Conservation (phyloP, 2,888 invertebrate genomes). For the Escarpia spicata region DNA sequence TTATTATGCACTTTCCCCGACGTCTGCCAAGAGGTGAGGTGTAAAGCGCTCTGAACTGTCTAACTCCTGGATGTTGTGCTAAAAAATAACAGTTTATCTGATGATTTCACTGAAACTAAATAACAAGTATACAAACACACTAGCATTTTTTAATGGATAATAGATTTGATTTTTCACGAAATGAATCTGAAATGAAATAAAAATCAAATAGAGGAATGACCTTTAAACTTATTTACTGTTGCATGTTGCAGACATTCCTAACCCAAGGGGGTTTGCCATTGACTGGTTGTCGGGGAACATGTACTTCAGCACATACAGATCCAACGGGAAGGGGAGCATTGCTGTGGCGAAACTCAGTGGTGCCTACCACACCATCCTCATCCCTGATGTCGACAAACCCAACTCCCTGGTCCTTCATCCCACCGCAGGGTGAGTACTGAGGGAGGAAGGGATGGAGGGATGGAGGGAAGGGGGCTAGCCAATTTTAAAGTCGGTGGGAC, state of each 20-base stretch:
- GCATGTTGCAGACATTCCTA: conserved; percentile 49
- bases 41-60: too few relatives aligned
- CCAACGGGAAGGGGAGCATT: conserved; percentile 69
- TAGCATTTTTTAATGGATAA: too few relatives aligned
- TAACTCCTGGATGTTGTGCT: too few relatives aligned
- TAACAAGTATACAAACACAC: too few relatives aligned
- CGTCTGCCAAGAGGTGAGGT: too few relatives aligned
- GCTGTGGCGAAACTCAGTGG: conserved; percentile 78
- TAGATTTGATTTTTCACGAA: too few relatives aligned
- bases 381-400: conserved; percentile 44
- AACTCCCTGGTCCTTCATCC: conserved; percentile 79
- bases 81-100: too few relatives aligned
- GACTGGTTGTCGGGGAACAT: conserved; percentile 84
- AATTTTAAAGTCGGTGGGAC: too few relatives aligned
- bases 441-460: background rate
- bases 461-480: background rate
- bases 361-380: conserved; percentile 73
- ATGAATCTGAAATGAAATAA: too few relatives aligned
- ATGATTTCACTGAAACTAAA: too few relatives aligned
- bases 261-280: conserved; percentile 79
- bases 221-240: background rate
- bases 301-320: conserved; percentile 75
- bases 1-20: too few relatives aligned
- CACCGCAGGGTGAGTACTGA: conserved; percentile 66
- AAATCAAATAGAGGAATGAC: background rate